Base-by-base conservation (phyloP, 2,888 invertebrate genomes). In the Caenorhabditis sulstoni region DNA sequence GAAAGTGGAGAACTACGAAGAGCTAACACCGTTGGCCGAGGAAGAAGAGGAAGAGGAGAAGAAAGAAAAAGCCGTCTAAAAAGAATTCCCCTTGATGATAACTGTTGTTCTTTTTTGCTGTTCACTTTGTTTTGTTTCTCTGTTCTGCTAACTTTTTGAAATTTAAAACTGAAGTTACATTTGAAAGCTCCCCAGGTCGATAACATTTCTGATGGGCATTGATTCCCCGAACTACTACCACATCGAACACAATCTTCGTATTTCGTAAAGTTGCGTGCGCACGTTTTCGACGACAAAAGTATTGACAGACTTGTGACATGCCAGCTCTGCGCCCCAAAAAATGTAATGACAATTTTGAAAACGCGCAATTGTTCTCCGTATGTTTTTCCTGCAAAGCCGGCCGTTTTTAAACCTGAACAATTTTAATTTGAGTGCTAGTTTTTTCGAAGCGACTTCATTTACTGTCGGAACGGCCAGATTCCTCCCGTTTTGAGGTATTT, bases 1-100 rank as follows among this genome's bases (percentile, higher is more conserved):
- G 93, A 95, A 95, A 91, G 95, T 95, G 0, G 97, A 97, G 87
- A 93, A 94, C 87, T 97, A 97, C 90, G 83, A 78, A 20, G 83
- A 83, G 47, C 49, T 89, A 78, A 84, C 85, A 11, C 75, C 67
- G 18, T 57, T 89, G 53, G 58, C 55, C 9, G 89, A 89, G 62
- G 87, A 80, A 50, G 82, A 79, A 8, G 86, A 87, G 53, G 84
- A 79, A 45, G 65, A 76, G 8, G 83, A 79, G 22, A 75, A 67
- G 18, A 14, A 74, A 53, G 45, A 53, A 45, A 20, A 29, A 11
- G 3, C n/a, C 44, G 44, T 7, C 49, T 22, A 11, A 49, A 29
- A 11, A 49, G 18, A 41, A 44, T 49, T 55, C 45, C 35, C 20
- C 29, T 57, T 29, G 23, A 55, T 3, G 16, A 16, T 22, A n/a